Base-by-base conservation (phyloP, 2,113 vertebrate genomes). In the Chaetodon auriga region DNA sequence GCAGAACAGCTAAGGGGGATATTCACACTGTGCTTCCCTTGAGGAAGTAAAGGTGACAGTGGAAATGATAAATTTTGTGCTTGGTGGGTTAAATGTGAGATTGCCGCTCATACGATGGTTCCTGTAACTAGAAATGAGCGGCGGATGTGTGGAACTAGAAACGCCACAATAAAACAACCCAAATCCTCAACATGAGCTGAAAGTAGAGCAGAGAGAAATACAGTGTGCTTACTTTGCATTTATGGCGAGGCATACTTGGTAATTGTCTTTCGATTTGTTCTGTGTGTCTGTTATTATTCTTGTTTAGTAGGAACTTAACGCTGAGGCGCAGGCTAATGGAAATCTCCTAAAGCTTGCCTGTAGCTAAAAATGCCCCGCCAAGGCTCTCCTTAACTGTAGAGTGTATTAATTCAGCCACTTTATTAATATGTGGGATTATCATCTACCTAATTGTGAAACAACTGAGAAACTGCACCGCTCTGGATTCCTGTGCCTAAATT, bases 181-280 rank as follows among this genome's bases (percentile, higher is more conserved):
- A 58, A 36, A 15, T 46, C 30, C 16, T 78, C 68, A 49, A n/a
- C 38, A 4, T 61, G 46, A 72, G 30, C 60, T 36, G 38, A 79
- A 57, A 69, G 43, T 19, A 6, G 61, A 15, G 66, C 35, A 60
- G 12, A 41, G 41, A 80, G 68, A 71, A 38, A 61, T 68, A 54
- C 73, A 82, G 48, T 30, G 45, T 72, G 64, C 45, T 73, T 55
- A 25, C 72, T 75, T 68, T 53, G 88, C 76, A 86, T 85, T 85
- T 69, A 81, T 48, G 68, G 69, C 41, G 54, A 75, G 51, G 54
- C 60, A 38, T 63, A 58, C 53, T 68, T 78, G 70, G 87, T 91
- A 83, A 92, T 90, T 84, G 75, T 65, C 61, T 88, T 90, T 93
- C 79, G 81, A 91, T 93, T 84, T 72, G 54, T 55, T 63, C 76